phyloP scores from a whole-genome alignment of 2,113 vertebrate genomes.

The Reinhardtius hippoglossoides region DNA sequence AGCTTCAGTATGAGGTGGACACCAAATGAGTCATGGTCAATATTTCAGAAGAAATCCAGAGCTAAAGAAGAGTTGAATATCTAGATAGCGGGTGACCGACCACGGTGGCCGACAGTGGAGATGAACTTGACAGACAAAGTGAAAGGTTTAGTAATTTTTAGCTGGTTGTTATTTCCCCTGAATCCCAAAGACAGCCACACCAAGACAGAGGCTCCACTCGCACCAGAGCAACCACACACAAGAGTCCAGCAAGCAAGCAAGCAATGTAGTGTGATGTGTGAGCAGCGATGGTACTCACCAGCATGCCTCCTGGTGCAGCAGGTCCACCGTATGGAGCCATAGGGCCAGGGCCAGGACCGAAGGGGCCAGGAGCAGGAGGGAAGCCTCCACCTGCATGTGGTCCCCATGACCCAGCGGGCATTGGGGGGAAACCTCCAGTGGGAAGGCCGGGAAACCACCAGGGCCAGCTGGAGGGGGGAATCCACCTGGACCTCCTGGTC shows the following conservation, averaged over 20 bases:
- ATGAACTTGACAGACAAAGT: neutral
- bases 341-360: constrained; percentile 68
- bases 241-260: constrained; percentile 42
- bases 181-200: constrained; percentile 8
- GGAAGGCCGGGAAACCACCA: constrained; percentile 71
- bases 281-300: constrained; percentile 74
- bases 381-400: constrained; percentile 71
- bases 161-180: neutral
- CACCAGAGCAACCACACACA: constrained; percentile 23
- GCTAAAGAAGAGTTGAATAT: neutral
- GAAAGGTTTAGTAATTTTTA: neutral
- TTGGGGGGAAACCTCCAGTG: constrained; percentile 76
- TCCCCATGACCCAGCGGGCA: constrained; percentile 83
- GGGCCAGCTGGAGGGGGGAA: constrained; percentile 74
- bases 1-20: neutral
- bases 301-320: constrained; percentile 76
- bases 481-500: constrained; percentile 78
- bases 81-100: neutral
- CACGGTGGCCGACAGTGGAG: neutral
- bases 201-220: neutral
- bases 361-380: constrained; percentile 70
- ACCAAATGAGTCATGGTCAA: neutral
- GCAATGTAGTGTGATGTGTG: neutral
- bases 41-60: constrained; percentile 5
- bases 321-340: constrained; percentile 81